Conservation (phyloP, 2,113 vertebrate species). For the Ailuropoda melanoleuca region DNA sequence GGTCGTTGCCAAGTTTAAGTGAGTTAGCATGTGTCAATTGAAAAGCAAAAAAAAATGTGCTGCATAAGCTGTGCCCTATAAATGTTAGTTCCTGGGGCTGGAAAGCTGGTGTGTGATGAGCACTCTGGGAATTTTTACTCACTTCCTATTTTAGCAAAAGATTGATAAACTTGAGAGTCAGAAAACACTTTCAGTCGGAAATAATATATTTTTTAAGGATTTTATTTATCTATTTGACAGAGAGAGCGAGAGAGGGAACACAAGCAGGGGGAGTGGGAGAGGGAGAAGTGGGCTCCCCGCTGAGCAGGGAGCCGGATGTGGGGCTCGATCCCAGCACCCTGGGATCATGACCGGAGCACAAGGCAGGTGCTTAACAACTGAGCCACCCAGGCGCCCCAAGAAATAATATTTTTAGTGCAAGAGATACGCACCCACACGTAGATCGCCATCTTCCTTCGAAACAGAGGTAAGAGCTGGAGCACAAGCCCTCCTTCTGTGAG, state of each 20-base stretch:
- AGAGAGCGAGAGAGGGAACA: no score
- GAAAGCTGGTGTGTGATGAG: neutral
- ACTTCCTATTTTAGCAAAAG: constrained; percentile 36
- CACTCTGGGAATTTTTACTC: neutral
- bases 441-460: neutral
- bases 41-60: neutral
- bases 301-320: no score
- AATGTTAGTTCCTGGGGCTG: neutral
- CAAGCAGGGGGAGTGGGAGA: no score
- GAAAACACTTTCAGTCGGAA: neutral
- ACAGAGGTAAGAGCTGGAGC: neutral
- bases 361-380: no score
- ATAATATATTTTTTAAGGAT: neutral
- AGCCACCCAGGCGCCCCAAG: no score
- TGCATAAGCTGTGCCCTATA: neutral
- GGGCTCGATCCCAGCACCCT: no score
- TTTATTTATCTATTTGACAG: no score
- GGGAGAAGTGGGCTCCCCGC: no score
- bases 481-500: neutral
- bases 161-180: neutral
- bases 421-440: neutral
- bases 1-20: neutral
- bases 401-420: neutral
- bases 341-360: no score
- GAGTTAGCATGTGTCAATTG: neutral